Evolutionary conservation across 1,140 invertebrate species (phyloP).

Genomic region (Macrobrachium rosenbergii): DNA sequence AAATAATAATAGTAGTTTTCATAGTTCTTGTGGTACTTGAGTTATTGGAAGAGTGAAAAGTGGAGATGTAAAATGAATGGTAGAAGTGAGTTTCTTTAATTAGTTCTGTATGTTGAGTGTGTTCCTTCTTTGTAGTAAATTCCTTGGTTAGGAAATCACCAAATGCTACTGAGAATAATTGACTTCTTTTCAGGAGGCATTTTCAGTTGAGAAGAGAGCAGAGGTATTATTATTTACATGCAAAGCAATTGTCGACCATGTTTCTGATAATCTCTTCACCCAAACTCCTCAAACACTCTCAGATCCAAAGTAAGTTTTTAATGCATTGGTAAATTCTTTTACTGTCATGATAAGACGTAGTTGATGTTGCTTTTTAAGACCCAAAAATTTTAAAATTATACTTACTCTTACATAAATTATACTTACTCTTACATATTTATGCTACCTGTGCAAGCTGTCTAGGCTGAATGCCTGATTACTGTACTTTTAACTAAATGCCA

Average conservation of each 20-base stretch:
- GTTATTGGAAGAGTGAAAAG: too few species aligned
- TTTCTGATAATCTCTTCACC: conserved; percentile 79
- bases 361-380: background rate
- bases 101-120: too few species aligned
- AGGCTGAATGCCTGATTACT: too few species aligned
- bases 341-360: background rate
- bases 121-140: too few species aligned
- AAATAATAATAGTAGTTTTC: too few species aligned
- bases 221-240: conserved; percentile 84
- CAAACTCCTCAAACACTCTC: conserved; percentile 77
- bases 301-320: conserved; percentile 75
- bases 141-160: background rate
- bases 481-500: too few species aligned
- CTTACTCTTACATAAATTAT: too few species aligned
- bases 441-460: too few species aligned
- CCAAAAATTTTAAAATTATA: background rate
- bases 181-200: conserved; percentile 74
- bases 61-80: too few species aligned
- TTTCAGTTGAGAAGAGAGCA: conserved; percentile 79
- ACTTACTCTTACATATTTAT: too few species aligned
- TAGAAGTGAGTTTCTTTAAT: too few species aligned
- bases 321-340: conserved; percentile 17
- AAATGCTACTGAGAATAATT: conserved; percentile 11
- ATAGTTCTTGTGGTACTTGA: too few species aligned
- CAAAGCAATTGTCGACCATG: conserved; percentile 81